phyloP scores from a whole-genome alignment of 2,888 invertebrate genomes.

The Gryllus longicercus region DNA sequence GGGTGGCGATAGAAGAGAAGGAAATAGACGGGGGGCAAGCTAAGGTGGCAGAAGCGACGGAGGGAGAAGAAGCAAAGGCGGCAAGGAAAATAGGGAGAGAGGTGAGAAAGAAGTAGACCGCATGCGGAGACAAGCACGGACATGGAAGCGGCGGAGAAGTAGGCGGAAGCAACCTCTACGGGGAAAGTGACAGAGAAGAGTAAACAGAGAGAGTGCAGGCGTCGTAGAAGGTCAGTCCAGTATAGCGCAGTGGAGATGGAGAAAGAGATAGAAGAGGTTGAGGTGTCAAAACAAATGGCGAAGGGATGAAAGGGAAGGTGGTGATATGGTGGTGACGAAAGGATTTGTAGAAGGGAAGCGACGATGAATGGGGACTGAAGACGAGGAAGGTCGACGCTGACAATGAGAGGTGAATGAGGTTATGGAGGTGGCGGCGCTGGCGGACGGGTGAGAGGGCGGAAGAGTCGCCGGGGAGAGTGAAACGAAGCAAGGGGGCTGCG shows the following conservation, averaged over 20 bases:
- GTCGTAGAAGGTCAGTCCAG: no score
- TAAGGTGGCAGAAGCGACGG: constrained; percentile 29
- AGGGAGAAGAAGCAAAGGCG: constrained; percentile 31
- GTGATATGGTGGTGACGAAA: no score
- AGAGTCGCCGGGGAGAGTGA: not conserved
- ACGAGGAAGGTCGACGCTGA: no score
- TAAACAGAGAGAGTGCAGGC: not conserved
- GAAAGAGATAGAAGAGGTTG: no score
- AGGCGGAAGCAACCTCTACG: constrained; percentile 21
- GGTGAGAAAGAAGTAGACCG: constrained; percentile 24
- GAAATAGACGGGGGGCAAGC: constrained; percentile 30
- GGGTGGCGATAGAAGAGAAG: constrained; percentile 28
- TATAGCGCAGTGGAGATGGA: no score
- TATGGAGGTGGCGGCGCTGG: no score
- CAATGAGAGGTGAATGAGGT: no score
- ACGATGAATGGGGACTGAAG: no score
- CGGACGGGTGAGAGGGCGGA: no score
- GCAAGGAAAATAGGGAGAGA: constrained; percentile 29
- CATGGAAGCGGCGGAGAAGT: not conserved
- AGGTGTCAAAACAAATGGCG: no score
- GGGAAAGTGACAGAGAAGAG: constrained; percentile 39
- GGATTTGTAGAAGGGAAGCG: no score
- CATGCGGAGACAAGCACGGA: not conserved
- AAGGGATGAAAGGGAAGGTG: no score
- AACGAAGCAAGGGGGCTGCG: not conserved